Percentiles rank a stretch among this genome's conserved stretches.
Evolutionary conservation across 2,797 vertebrate species (phyloP).

Genomic region (Eutrigla gurnardus): DNA sequence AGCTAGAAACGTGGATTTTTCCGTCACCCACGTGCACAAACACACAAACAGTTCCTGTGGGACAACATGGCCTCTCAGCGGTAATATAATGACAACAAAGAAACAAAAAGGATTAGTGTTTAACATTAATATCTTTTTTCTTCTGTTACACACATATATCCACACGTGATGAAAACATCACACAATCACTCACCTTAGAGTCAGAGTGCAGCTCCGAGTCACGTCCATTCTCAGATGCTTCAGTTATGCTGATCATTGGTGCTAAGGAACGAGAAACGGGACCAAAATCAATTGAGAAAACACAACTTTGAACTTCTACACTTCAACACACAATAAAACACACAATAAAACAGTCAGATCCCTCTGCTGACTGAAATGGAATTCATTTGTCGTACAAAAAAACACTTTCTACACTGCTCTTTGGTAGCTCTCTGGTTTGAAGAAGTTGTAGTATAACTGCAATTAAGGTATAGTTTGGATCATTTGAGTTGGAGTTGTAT

Average conservation of each 20-base stretch:
- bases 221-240: slow-evolving; percentile 71
- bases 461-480: not conserved
- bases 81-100: not conserved
- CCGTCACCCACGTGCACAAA: not conserved
- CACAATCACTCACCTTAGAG: slow-evolving; percentile 74
- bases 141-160: not conserved
- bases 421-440: too few species aligned
- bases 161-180: not conserved
- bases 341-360: not conserved
- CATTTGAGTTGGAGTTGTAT: not conserved
- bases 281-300: not conserved
- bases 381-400: not conserved
- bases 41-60: not conserved
- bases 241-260: slow-evolving; percentile 77
- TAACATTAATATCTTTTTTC: too few species aligned
- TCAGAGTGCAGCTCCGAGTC: slow-evolving; percentile 78
- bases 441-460: not conserved
- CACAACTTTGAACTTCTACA: not conserved
- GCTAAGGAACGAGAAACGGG: slow-evolving; percentile 47
- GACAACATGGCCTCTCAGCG: not conserved
- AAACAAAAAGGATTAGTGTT: not conserved
- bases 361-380: not conserved
- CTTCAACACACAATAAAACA: not conserved
- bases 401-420: not conserved
- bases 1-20: not conserved